Evolutionary conservation across 2,888 invertebrate genomes (phyloP).

Genomic region (Parnassius mnemosyne): DNA sequence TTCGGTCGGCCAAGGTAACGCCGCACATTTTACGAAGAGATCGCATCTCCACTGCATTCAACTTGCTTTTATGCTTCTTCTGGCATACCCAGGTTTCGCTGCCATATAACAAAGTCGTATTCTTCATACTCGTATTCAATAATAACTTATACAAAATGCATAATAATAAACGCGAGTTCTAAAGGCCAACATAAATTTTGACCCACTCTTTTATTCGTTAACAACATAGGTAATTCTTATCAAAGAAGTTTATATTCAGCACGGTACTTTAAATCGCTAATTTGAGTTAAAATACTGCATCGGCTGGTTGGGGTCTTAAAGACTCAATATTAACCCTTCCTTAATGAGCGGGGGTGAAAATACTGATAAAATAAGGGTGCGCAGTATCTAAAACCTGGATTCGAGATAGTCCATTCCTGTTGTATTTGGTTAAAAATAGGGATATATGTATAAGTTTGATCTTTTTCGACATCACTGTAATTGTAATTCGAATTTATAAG

Average conservation of each 20-base stretch:
- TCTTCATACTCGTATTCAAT: too few species aligned
- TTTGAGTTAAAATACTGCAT: conserved; percentile 56
- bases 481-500: too few species aligned
- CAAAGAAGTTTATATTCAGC: conserved; percentile 49
- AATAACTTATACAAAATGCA: too few species aligned
- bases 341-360: conserved; percentile 49
- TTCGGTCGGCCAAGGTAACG: too few species aligned
- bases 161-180: too few species aligned
- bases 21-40: too few species aligned
- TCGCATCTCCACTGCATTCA: too few species aligned
- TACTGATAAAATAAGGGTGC: conserved; percentile 41
- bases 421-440: conserved; percentile 43
- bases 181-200: neutral
- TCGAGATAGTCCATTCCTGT: conserved; percentile 40
- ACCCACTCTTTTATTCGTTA: conserved; percentile 3
- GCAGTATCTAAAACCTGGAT: conserved; percentile 35
- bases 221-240: conserved; percentile 37
- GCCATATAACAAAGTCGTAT: too few species aligned
- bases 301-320: conserved; percentile 41
- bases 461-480: too few species aligned
- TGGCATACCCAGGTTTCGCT: too few species aligned
- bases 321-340: conserved; percentile 59
- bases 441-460: conserved; percentile 12
- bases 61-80: too few species aligned
- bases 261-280: conserved; percentile 53